Percentiles rank a stretch among this genome's conserved stretches.
Evolutionary conservation across 1,140 invertebrate species (phyloP).

Genomic region (Apocrypta bakeri): DNA sequence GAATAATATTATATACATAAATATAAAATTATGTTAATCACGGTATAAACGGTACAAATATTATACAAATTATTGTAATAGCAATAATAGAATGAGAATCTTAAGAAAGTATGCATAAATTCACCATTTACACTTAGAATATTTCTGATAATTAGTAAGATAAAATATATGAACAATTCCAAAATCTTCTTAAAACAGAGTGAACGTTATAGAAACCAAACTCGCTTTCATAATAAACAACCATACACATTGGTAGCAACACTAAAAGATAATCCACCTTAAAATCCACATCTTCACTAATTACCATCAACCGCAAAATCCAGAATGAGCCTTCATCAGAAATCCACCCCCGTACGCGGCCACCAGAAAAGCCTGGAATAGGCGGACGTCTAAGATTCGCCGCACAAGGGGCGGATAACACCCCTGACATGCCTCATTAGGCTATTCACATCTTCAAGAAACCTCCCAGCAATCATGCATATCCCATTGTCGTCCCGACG

Average conservation of each 20-base stretch:
- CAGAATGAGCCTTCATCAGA: background rate
- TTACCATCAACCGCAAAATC: background rate
- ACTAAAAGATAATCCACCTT: background rate
- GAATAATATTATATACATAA: too few species aligned
- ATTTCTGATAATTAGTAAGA: too few species aligned
- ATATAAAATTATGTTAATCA: too few species aligned
- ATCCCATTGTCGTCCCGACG: slow-evolving; percentile 44
- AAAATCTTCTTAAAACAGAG: too few species aligned
- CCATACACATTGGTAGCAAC: background rate
- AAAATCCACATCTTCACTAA: background rate
- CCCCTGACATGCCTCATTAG: slow-evolving; percentile 63
- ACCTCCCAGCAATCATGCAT: slow-evolving; percentile 8
- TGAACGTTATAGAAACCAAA: too few species aligned
- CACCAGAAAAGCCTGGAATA: slow-evolving; percentile 41
- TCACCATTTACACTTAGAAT: too few species aligned
- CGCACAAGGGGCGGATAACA: slow-evolving; percentile 57
- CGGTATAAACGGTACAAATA: too few species aligned
- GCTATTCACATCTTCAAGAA: background rate
- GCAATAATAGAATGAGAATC: too few species aligned
- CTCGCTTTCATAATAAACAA: background rate
- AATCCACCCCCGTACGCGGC: background rate
- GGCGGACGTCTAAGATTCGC: slow-evolving; percentile 19
- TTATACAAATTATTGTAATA: too few species aligned
- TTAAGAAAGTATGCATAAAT: too few species aligned
- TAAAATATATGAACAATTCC: too few species aligned